Base-by-base conservation (phyloP, 2,113 vertebrate species). In the Larimichthys polyactis region DNA sequence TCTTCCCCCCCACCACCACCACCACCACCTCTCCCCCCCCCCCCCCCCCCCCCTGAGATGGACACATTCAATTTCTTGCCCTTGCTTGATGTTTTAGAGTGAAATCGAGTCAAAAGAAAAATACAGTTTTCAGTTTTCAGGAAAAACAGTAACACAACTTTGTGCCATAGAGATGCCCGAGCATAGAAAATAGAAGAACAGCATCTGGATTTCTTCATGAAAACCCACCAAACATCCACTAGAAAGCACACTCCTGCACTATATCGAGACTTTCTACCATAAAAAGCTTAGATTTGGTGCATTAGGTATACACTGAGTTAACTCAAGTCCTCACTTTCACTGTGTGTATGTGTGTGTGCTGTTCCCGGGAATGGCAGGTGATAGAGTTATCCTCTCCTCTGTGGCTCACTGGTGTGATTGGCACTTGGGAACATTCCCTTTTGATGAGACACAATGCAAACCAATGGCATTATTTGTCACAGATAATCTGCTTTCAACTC, bases 401-500 rank as follows among this genome's bases (percentile, higher is more conserved):
- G 17, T 75, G 76, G 49, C 72, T 52, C 59, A 20, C 72, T 43
- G 1, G 58, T 20, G 46, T 93, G 92, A 94, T 14, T 90, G 93
- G 91, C 92, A 91, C 80, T 8, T 81, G 78, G 87, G 81, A 91
- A 93, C 90, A 93, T 91, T 92, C 85, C 78, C 89, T 88, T 92
- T 93, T 92, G 91, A 93, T 92, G 91, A 93, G 89, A 91, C 91
- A 92, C 91, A 90, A 93, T 90, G 87, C 85, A 91, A 91, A 92
- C 82, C 87, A 82, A 70, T 83, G 90, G 83, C 65, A 83, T 89
- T 91, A 92, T 93, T 93, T 94, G 92, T 92, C 91, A 92, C 87
- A 76, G 85, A 90, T 93, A 92, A 93, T 93, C 91, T 89, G 82
- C 92, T 92, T 94, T 92, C 85, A 89, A 88, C 78, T 83, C 46